phyloP scores from a whole-genome alignment of 2,888 invertebrate species.

The Ophion costatus region DNA sequence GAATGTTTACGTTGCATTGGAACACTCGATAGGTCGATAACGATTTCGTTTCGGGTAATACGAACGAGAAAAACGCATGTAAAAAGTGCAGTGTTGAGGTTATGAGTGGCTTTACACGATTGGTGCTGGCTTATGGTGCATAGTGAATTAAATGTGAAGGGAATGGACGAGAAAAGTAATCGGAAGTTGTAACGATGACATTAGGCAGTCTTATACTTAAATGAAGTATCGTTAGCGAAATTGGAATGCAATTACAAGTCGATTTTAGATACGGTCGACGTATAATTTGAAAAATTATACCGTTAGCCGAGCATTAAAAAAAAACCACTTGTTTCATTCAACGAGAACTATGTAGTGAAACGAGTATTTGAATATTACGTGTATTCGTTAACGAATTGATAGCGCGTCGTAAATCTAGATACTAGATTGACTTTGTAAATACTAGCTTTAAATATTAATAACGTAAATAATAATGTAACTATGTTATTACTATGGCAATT shows the following conservation, averaged over 20 bases:
- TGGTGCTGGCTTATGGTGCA: slow-evolving; percentile 69
- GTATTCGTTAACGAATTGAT: slow-evolving; percentile 58
- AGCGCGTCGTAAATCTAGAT: slow-evolving; percentile 51
- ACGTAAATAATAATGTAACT: slow-evolving; percentile 38
- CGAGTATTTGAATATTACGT: slow-evolving; percentile 24
- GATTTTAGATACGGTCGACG: slow-evolving; percentile 47
- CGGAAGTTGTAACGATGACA: slow-evolving; percentile 16
- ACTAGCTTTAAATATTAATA: slow-evolving; percentile 58
- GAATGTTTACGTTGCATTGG: neutral
- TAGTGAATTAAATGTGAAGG: slow-evolving; percentile 47
- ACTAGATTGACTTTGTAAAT: slow-evolving; percentile 62
- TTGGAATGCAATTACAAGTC: slow-evolving; percentile 33
- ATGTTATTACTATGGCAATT: slow-evolving; percentile 56
- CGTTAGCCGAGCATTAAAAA: slow-evolving; percentile 10
- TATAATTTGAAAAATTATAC: slow-evolving; percentile 6
- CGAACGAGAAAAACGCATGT: slow-evolving; percentile 32
- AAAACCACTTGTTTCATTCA: slow-evolving; percentile 43
- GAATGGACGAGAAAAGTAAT: slow-evolving; percentile 24
- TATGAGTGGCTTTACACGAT: slow-evolving; percentile 59
- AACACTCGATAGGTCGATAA: neutral
- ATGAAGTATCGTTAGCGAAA: slow-evolving; percentile 36
- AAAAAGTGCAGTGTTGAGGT: slow-evolving; percentile 45
- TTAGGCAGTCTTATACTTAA: slow-evolving; percentile 19
- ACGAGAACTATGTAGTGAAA: slow-evolving; percentile 46
- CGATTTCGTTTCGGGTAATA: slow-evolving; percentile 30